phyloP scores from a whole-genome alignment of 2,888 invertebrate species.

The Cheilosia soror region DNA sequence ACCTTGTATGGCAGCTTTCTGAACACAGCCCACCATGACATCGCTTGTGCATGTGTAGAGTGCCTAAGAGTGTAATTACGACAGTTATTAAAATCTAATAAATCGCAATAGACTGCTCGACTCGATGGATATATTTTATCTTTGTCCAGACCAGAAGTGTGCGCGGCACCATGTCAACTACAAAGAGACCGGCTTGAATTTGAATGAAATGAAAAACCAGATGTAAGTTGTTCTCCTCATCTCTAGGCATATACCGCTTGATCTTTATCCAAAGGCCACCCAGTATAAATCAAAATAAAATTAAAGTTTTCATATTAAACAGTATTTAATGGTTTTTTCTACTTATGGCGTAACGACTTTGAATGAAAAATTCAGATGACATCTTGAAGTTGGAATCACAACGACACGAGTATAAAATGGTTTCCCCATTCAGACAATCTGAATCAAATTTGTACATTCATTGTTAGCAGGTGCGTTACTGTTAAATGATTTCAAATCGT shows the following conservation, averaged over 20 bases:
- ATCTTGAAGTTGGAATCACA: neutral
- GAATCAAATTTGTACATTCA: neutral
- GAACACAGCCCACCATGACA: constrained; percentile 38
- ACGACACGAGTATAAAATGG: neutral
- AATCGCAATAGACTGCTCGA: constrained; percentile 42
- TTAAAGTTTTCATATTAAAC: constrained; percentile 12
- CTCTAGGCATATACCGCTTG: neutral
- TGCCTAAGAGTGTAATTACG: constrained; percentile 56
- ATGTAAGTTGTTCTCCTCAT: constrained; percentile 13
- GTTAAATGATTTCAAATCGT: constrained; percentile 6
- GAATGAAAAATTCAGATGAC: constrained; percentile 22
- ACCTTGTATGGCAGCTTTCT: constrained; percentile 21
- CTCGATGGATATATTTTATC: constrained; percentile 49
- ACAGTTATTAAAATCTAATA: constrained; percentile 68
- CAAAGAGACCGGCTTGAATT: constrained; percentile 9
- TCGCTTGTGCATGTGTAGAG: constrained; percentile 1
- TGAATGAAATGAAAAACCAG: constrained; percentile 11
- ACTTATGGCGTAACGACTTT: constrained; percentile 1
- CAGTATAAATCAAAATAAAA: constrained; percentile 34
- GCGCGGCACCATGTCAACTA: constrained; percentile 14
- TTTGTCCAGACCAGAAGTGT: constrained; percentile 46
- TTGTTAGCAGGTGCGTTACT: neutral
- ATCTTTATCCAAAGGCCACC: constrained; percentile 40
- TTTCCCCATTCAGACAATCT: neutral
- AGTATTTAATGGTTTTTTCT: constrained; percentile 21